Conservation (phyloP, 2,797 vertebrate species). For the Cuniculus paca region DNA sequence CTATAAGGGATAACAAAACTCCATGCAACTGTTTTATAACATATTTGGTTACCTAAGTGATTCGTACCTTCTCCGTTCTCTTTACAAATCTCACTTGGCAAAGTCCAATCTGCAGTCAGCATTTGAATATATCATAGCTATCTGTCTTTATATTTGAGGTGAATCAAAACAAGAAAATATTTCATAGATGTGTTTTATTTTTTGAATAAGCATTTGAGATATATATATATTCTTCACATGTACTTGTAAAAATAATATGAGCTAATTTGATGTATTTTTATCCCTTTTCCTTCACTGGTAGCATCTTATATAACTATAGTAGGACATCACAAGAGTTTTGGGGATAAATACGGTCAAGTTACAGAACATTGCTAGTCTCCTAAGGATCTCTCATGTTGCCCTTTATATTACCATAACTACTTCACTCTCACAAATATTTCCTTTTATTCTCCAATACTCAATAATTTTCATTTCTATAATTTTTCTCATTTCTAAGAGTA, state of each 20-base stretch:
- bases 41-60: not conserved
- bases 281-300: not conserved
- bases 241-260: not conserved
- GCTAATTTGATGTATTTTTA: not conserved
- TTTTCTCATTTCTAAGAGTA: not conserved
- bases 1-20: not conserved
- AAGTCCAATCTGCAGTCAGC: not conserved
- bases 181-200: not conserved
- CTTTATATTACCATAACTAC: not conserved
- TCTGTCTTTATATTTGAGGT: conserved; percentile 11
- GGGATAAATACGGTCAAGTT: not conserved
- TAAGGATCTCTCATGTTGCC: not conserved
- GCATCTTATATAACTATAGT: not conserved
- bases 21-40: not conserved
- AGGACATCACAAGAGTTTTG: not conserved
- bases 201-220: not conserved
- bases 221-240: not conserved
- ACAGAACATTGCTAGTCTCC: not conserved
- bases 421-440: not conserved
- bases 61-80: not conserved
- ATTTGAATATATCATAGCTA: not conserved
- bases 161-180: not conserved
- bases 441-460: not conserved
- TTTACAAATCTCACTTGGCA: not conserved
- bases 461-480: not conserved